Evolutionary conservation across 2,888 invertebrate species (phyloP).

Genomic region (Morpho deidamia): DNA sequence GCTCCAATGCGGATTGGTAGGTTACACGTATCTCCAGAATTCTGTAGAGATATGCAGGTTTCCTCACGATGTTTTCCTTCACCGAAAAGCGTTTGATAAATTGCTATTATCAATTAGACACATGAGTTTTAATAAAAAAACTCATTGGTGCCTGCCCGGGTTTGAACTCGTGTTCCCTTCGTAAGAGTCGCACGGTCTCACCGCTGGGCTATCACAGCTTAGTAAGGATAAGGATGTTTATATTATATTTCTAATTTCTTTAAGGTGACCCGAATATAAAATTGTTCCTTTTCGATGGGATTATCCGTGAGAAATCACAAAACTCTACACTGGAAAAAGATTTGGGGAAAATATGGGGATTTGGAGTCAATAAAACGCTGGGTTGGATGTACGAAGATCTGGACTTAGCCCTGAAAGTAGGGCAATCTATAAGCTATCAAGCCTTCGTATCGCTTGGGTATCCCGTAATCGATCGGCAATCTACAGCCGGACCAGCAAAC

Average conservation of each 20-base stretch:
- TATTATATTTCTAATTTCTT: not conserved
- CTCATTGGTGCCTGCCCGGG: too few species aligned
- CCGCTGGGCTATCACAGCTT: too few species aligned
- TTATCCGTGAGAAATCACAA: not conserved
- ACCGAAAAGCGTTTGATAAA: too few species aligned
- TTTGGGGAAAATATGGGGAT: slow-evolving; percentile 11
- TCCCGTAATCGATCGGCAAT: not conserved
- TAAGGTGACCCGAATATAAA: slow-evolving; percentile 8
- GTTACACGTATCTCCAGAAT: too few species aligned
- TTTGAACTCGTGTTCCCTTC: too few species aligned
- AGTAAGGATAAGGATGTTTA: too few species aligned
- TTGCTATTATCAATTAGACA: too few species aligned
- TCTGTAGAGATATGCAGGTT: too few species aligned
- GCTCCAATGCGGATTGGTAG: too few species aligned
- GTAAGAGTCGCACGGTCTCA: too few species aligned
- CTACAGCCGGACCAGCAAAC: not conserved
- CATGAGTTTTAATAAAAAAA: too few species aligned
- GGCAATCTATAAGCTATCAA: slow-evolving; percentile 8
- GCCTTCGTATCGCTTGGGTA: slow-evolving; percentile 12
- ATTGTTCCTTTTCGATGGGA: slow-evolving; percentile 15
- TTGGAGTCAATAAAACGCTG: slow-evolving; percentile 10
- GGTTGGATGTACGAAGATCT: slow-evolving; percentile 16
- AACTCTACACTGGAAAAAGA: not conserved
- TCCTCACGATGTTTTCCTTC: too few species aligned
- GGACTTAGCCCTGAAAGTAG: slow-evolving; percentile 6